These are phyloP conservation scores for Tonatia bakeri DNA, from an alignment of 2,113 vertebrate genomes.

Conservation along the genomic window DNA sequence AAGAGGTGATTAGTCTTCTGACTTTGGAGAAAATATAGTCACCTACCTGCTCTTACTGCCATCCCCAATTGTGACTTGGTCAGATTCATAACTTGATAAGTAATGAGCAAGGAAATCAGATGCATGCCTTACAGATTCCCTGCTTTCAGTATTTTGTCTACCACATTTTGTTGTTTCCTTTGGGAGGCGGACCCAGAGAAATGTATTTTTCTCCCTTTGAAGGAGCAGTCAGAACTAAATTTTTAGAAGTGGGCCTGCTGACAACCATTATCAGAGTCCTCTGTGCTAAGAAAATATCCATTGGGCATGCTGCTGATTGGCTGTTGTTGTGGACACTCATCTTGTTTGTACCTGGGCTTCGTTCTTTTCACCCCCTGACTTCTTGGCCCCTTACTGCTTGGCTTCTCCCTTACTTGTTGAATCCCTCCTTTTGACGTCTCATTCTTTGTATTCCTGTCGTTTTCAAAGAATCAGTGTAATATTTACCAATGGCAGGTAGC, in stretches of 20 bases:
- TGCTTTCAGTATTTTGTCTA: background rate
- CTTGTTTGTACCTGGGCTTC: background rate
- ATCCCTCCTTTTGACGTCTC: background rate
- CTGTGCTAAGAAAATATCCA: background rate
- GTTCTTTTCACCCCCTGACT: background rate
- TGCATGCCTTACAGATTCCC: background rate
- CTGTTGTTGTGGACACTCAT: background rate
- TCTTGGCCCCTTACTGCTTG: background rate
- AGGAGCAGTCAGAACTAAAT: background rate
- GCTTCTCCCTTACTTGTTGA: background rate
- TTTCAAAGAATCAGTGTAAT: background rate
- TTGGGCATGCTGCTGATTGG: background rate
- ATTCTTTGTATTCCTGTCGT: background rate
- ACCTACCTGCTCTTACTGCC: background rate
- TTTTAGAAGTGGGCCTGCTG: background rate
- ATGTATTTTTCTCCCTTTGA: conserved; percentile 3
- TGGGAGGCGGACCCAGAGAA: background rate
- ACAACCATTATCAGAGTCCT: background rate
- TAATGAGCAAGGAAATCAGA: background rate
- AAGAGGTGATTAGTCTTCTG: background rate
- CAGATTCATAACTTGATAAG: background rate
- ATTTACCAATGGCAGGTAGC: background rate
- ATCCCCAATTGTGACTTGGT: background rate
- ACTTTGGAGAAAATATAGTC: background rate
- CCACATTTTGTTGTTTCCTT: background rate